These are phyloP conservation scores for Rhinoderma darwinii DNA, from an alignment of 2,113 vertebrate species.

Conservation along the genomic window DNA sequence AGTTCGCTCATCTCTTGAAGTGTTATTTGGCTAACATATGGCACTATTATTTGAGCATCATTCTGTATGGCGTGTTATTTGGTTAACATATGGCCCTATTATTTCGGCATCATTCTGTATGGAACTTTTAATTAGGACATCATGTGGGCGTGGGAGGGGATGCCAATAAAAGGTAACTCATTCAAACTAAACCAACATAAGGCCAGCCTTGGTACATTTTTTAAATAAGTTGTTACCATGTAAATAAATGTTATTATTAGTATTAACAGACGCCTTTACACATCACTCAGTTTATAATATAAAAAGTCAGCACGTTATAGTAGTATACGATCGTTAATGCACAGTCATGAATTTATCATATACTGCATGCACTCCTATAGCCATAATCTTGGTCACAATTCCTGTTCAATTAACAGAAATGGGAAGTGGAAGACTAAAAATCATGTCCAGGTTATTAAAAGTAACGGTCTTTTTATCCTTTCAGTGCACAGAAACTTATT, in stretches of 20 bases:
- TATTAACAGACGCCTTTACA: too few species aligned
- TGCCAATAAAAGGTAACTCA: too few species aligned
- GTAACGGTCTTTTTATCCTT: conserved; percentile 21
- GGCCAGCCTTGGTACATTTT: not conserved
- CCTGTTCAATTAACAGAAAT: conserved; percentile 11
- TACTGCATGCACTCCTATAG: not conserved
- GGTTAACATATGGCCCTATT: too few species aligned
- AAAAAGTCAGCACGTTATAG: not conserved
- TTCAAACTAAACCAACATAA: too few species aligned
- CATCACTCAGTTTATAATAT: not conserved
- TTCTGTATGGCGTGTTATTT: too few species aligned
- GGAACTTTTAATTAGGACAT: too few species aligned
- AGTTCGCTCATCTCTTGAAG: too few species aligned
- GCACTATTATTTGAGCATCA: too few species aligned
- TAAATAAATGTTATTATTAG: not conserved
- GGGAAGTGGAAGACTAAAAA: conserved; percentile 20
- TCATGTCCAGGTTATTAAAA: conserved; percentile 33
- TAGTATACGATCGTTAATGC: not conserved
- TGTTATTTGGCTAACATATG: too few species aligned
- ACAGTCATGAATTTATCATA: not conserved
- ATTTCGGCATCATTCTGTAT: too few species aligned
- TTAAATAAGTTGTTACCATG: not conserved
- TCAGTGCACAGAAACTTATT: conserved; percentile 34
- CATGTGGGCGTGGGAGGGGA: too few species aligned
- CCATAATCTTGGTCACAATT: not conserved